Evolutionary conservation across 1,140 invertebrate species (phyloP), one percentile per base, ranked within the genome.

Genomic region (Maniola jurtina): DNA sequence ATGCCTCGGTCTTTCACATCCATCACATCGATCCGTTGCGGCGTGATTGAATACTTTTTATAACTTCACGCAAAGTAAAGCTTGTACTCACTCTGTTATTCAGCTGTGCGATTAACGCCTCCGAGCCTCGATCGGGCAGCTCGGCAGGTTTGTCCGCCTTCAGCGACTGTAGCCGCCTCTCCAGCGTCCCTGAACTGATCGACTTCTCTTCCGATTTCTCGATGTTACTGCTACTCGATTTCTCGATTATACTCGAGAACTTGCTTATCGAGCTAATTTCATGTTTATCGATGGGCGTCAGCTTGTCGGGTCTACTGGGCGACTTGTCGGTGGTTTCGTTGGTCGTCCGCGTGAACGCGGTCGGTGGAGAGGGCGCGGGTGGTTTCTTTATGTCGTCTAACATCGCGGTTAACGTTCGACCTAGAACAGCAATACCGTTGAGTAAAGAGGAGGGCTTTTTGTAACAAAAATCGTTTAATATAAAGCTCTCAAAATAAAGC

Each of bases 331-430:
- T 25, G 57, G 60, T 56, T 47, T 64, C 50, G 45, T 54, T 58
- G 25, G 47, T 56, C 35, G 73, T 60, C 5, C 79, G 65, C 7
- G 61, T 67, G 6, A 72, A 55, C 2, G 79, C 73, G 25, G 73
- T 61, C 6, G 76, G 73, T 3, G 81, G 80, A 0, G 77, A 42
- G 6, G 84, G 78, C 15, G 80, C 76, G 5, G 69, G 66, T 0
- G 84, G 83, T 16, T 86, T 88, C 66, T 86, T 87, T 5, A 88
- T 69, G 10, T 89, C 87, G 6, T 89, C 87, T 33, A 89, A 58
- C 84, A 88, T 88, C 9, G 80, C 68, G 38, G 75, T 75, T 64
- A 89, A 61, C 15, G 87, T 88, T 33, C 87, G 83, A 59, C 87
- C 87, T 89, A 73, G 8, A 66, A 71, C 11, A 48, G 9, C 14